A percentile compares a stretch with the other conserved stretches of the same genome.
Conservation (phyloP, 2,797 vertebrate species). For the Lagorchestes hirsutus region DNA sequence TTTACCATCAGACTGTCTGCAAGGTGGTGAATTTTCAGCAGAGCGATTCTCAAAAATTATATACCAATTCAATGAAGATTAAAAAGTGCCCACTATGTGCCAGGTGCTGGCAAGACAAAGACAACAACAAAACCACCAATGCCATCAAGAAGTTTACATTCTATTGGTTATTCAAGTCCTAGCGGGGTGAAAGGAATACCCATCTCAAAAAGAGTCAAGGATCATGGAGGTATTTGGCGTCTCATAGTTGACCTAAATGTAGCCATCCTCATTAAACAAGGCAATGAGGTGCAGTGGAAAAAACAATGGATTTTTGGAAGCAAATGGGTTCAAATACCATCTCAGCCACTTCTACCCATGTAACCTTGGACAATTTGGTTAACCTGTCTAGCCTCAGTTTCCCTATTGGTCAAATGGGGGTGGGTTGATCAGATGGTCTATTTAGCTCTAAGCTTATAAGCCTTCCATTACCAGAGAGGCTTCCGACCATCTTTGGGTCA, state of each 20-base stretch:
- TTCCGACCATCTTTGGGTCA: not conserved
- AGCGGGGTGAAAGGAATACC: not conserved
- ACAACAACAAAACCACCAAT: not conserved
- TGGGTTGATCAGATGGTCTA: not conserved
- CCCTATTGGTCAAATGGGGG: too few species aligned
- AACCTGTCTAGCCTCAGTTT: not conserved
- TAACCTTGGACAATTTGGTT: not conserved
- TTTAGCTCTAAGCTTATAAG: not conserved
- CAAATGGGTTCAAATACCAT: not conserved
- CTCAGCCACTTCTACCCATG: not conserved
- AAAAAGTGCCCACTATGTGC: not conserved
- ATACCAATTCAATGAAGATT: not conserved
- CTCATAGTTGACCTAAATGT: not conserved
- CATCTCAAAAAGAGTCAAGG: not conserved
- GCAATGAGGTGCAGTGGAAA: not conserved
- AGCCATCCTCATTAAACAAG: slow-evolving; percentile 35
- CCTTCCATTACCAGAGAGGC: not conserved
- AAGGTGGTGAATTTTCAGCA: not conserved
- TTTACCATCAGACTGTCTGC: not conserved
- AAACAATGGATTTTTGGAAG: not conserved
- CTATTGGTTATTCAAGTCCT: not conserved
- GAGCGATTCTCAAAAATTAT: not conserved
- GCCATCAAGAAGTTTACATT: not conserved
- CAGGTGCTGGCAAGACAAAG: not conserved
- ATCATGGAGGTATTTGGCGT: not conserved